Evolutionary conservation across 2,113 vertebrate species (phyloP).

Genomic region (Protobothrops flavoviridis): DNA sequence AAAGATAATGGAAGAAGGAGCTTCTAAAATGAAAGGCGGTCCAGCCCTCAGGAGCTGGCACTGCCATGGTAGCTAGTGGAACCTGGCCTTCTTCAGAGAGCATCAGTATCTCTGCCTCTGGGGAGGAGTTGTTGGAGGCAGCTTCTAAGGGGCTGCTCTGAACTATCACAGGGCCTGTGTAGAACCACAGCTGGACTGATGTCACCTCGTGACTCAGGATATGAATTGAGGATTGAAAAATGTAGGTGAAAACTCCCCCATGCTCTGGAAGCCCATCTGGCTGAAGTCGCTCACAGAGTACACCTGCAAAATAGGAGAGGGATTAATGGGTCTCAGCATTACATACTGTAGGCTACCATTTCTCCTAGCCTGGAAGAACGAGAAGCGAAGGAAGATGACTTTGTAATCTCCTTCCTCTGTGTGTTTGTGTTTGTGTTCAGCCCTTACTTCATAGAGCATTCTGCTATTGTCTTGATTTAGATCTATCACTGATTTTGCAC

Average conservation of each 20-base stretch:
- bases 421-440: too few relatives aligned
- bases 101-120: constrained; percentile 47
- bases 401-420: neutral
- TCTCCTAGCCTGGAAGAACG: neutral
- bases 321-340: neutral
- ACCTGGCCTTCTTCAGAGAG: constrained; percentile 49
- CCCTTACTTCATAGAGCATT: too few relatives aligned
- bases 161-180: constrained; percentile 61
- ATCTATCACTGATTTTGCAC: neutral
- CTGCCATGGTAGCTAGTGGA: constrained; percentile 23
- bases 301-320: constrained; percentile 1
- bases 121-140: constrained; percentile 47
- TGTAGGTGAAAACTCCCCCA: constrained; percentile 75
- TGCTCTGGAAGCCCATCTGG: constrained; percentile 49
- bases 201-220: constrained; percentile 69
- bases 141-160: neutral
- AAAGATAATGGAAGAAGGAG: constrained; percentile 56
- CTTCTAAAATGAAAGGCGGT: constrained; percentile 68
- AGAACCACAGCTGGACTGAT: constrained; percentile 88
- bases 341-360: neutral
- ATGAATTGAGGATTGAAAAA: constrained; percentile 81
- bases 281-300: constrained; percentile 53
- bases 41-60: constrained; percentile 72
- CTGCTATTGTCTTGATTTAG: neutral
- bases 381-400: neutral